phyloP scores from a whole-genome alignment of 2,797 vertebrate species.

The Falco cherrug region DNA sequence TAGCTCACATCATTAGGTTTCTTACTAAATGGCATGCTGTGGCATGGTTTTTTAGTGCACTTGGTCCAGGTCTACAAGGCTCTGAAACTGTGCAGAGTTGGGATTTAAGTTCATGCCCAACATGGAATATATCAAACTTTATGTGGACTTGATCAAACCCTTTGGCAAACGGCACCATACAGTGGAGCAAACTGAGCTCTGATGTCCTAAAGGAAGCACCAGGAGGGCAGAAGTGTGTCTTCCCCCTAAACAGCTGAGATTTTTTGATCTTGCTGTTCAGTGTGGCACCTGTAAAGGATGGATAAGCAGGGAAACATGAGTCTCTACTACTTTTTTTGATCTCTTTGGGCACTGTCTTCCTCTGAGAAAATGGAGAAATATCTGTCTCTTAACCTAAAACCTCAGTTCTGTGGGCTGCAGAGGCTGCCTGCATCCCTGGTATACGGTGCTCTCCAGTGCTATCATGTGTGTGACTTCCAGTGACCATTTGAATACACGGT shows the following conservation, averaged over 20 bases:
- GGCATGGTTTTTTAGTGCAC: neutral
- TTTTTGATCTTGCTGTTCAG: neutral
- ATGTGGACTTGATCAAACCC: neutral
- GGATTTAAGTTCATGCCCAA: neutral
- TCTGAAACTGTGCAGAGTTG: neutral
- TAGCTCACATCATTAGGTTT: neutral
- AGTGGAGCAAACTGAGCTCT: neutral
- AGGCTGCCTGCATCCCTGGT: neutral
- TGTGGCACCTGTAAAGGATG: neutral
- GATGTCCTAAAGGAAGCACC: neutral
- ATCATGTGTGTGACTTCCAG: neutral
- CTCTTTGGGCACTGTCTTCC: neutral
- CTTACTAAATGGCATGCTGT: neutral
- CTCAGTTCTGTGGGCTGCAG: neutral
- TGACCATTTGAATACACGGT: neutral
- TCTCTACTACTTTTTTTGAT: neutral
- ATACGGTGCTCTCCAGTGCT: neutral
- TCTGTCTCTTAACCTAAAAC: neutral
- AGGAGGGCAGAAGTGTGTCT: neutral
- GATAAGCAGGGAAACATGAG: neutral
- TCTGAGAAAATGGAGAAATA: neutral
- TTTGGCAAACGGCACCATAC: neutral
- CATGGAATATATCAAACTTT: neutral
- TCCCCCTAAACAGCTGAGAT: neutral
- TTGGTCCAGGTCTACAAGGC: neutral